Conservation (phyloP, 2,888 invertebrate species). For the Ellobium chinense region DNA sequence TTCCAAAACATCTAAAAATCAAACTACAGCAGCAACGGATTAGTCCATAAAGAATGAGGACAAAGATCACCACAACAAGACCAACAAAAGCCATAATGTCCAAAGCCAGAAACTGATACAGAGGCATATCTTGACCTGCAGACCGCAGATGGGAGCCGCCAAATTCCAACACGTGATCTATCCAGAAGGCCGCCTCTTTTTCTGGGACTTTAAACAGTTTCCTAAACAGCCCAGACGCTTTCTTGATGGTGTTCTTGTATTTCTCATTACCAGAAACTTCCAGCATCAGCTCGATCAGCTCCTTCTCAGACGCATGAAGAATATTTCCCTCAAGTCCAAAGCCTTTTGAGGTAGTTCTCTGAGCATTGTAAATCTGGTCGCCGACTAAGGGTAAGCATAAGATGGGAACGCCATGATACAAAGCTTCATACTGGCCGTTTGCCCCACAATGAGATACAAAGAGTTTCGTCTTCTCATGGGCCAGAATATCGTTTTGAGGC, state of each 20-base stretch:
- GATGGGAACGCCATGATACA: conserved; percentile 64
- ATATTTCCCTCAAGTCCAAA: conserved; percentile 43
- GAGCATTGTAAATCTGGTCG: conserved; percentile 52
- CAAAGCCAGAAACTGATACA: conserved; percentile 56
- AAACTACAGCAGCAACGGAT: too few species aligned
- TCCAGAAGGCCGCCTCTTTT: conserved; percentile 59
- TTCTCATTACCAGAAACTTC: conserved; percentile 22
- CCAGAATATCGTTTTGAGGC: conserved; percentile 61
- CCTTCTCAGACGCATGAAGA: background rate
- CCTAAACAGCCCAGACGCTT: conserved; percentile 32
- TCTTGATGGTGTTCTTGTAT: conserved; percentile 34
- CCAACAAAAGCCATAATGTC: conserved; percentile 48
- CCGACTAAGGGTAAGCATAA: conserved; percentile 54
- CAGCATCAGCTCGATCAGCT: conserved; percentile 18
- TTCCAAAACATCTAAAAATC: too few species aligned
- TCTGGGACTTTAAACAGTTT: conserved; percentile 15
- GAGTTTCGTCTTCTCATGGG: conserved; percentile 54
- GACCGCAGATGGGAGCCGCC: conserved; percentile 58
- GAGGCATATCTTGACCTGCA: conserved; percentile 50
- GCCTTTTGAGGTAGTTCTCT: conserved; percentile 50
- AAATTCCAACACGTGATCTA: conserved; percentile 63
- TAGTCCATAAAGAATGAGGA: too few species aligned
- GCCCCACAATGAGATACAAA: conserved; percentile 64
- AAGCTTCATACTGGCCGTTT: conserved; percentile 61
- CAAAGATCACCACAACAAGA: background rate